Evolutionary conservation across 2,888 invertebrate species (phyloP), one percentile per base, ranked within the genome.

Genomic region (Dastarcus helophoroides): DNA sequence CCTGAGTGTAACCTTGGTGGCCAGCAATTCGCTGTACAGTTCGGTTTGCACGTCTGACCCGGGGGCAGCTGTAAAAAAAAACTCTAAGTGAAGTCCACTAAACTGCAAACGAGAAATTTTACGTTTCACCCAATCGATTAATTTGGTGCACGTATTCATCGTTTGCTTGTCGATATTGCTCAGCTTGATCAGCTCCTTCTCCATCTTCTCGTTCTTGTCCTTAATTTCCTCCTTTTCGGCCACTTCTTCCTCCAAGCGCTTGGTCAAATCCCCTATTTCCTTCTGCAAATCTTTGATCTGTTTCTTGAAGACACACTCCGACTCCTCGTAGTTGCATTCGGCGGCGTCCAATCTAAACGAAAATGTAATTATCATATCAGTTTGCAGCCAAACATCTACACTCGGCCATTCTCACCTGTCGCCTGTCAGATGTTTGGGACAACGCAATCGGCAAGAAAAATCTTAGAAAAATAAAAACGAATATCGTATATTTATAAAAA

Each of bases 311-410:
- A 39, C 31, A 8, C 44, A 42, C 32, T 47, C 44, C 24, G 31
- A 31, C 11, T 43, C 38, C 8, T 34, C 38, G 21, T 46, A 35
- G 19, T 41, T 39, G 5, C 43, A 46, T 32, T 52, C 44, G 11
- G 50, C 36, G 7, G 38, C 41, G 32, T 47, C 46, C 41, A 54
- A 43, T 45, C 60, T 60, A 54, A 45, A 56, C 50, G n/a, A 53
- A 46, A 47, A 44, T 39, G 49, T 41, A 42, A 41, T 45, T 56
- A 55, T 58, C 54, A 59, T 50, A 52, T 59, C 58, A 60, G 51
- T 58, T 42, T 51, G 38, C 40, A 40, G 44, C 44, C 42, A 47
- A 50, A 50, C 51, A 50, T 51, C 51, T 16, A 38, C 44, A 39
- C 39, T 42, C 43, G 50, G 48, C 39, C 46, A 43, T 45, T 41